Evolutionary conservation across 2,113 vertebrate species (phyloP), one percentile per base, ranked within the genome.

Genomic region (Megaceryle maxima): DNA sequence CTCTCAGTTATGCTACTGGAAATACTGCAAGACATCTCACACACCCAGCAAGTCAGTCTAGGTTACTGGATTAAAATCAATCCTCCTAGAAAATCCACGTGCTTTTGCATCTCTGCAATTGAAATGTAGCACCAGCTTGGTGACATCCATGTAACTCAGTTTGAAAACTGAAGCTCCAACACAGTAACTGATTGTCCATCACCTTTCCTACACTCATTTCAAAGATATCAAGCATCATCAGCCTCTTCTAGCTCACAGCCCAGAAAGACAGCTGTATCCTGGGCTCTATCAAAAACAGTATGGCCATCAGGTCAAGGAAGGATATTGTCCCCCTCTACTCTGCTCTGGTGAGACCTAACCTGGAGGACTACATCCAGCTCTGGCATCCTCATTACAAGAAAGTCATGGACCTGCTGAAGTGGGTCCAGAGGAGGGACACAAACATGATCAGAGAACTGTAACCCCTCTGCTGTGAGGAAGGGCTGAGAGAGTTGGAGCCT

Each of bases 341-440:
- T 5, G 0, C 19, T 31, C 68, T 68, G 21, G 1, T 41, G 46
- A 84, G 39, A 70, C 10, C 19, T 5, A 4, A 4, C 7, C n/a
- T 68, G 74, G 2, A 64, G n/a, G 2, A 2, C 26, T 59, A 43
- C 4, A 1, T 21, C 39, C 51, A 76, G 1, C 6, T 43, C 53
- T 35, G 69, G 20, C 10, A 10, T 5, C 28, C 10, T 20, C 60
- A 60, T 25, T 2, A 70, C 4, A 56, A 17, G 13, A 50, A 12
- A 10, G 4, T 26, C 2, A 0, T 5, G 12, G n/a, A 50, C 3
- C 16, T 75, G 28, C 10, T 60, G 74, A n/a, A 64, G 8, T 2
- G 1, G 35, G 6, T 7, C 11, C 41, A 56, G 21, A 88, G 1
- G 1, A 72, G 25, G 6, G 18, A 7, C 2, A 2, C 0, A 0